A percentile compares a stretch with the other conserved stretches of the same genome.
These are phyloP conservation scores for Zaprionus inermis DNA, from an alignment of 1,140 invertebrate genomes.

Conservation along the genomic window DNA sequence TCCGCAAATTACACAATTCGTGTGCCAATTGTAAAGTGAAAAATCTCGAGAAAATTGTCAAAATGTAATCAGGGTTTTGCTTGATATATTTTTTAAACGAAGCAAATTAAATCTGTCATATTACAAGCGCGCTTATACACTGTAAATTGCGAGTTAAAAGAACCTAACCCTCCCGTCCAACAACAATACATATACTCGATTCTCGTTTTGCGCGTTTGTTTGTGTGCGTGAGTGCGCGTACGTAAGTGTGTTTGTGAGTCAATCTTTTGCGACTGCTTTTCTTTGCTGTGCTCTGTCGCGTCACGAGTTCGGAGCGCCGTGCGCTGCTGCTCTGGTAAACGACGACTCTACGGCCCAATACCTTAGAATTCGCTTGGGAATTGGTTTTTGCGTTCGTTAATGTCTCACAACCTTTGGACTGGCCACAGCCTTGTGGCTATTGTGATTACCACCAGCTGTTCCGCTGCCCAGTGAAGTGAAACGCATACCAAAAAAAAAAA, in stretches of 20 bases:
- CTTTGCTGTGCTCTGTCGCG: conserved; percentile 15
- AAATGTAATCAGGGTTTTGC: conserved; percentile 45
- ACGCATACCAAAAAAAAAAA: conserved; percentile 37
- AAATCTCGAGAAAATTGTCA: conserved; percentile 53
- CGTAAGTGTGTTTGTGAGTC: conserved; percentile 26
- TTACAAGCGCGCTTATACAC: neutral
- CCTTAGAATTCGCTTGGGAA: conserved; percentile 54
- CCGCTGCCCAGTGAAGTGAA: conserved; percentile 59
- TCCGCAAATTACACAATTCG: conserved; percentile 76
- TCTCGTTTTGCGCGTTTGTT: conserved; percentile 35
- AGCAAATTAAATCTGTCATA: conserved; percentile 33
- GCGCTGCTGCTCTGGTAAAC: conserved; percentile 20
- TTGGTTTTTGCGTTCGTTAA: conserved; percentile 59
- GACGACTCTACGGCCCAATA: conserved; percentile 10
- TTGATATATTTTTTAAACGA: conserved; percentile 40
- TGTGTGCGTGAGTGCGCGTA: conserved; percentile 21
- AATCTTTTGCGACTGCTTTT: conserved; percentile 19
- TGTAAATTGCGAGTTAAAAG: conserved; percentile 35
- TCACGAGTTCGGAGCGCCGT: conserved; percentile 75
- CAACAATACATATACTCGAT: conserved; percentile 11
- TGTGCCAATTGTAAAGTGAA: conserved; percentile 58
- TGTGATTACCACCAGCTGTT: conserved; percentile 35
- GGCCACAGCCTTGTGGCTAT: conserved; percentile 54
- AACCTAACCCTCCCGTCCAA: conserved; percentile 30
- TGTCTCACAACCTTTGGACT: conserved; percentile 72